Evolutionary conservation across 2,888 invertebrate species (phyloP).

Genomic region (Leucozona laternaria): DNA sequence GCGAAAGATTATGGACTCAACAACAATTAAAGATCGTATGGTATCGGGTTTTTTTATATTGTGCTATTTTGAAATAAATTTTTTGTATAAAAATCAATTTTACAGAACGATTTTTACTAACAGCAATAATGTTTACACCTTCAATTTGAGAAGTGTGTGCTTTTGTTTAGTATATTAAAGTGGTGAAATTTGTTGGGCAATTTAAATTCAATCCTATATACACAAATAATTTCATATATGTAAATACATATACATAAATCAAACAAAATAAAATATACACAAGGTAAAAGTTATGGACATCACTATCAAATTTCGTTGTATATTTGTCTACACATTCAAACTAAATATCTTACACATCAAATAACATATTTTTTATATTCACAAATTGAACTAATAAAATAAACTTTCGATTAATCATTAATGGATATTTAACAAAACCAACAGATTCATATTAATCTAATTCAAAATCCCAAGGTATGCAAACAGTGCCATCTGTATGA

Average conservation of each 20-base stretch:
- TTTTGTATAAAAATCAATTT: too few relatives aligned
- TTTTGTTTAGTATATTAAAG: too few relatives aligned
- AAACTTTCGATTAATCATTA: neutral
- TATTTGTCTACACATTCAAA: conserved; percentile 2
- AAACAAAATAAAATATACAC: neutral
- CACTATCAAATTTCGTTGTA: conserved; percentile 58
- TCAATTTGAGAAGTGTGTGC: too few relatives aligned
- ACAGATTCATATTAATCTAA: conserved; percentile 28
- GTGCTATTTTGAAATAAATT: too few relatives aligned
- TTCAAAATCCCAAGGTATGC: conserved; percentile 94
- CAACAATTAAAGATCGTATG: too few relatives aligned
- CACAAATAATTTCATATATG: neutral
- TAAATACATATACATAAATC: neutral
- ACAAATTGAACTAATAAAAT: neutral
- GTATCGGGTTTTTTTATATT: too few relatives aligned
- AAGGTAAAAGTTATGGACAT: conserved; percentile 25
- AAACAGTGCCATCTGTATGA: conserved; percentile 94
- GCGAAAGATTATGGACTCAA: too few relatives aligned
- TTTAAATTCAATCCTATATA: too few relatives aligned
- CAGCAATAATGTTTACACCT: too few relatives aligned
- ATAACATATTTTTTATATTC: neutral
- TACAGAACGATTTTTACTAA: too few relatives aligned
- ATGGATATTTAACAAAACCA: neutral
- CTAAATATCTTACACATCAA: neutral
- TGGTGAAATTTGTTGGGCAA: too few relatives aligned